phyloP scores from a whole-genome alignment of 2,888 invertebrate genomes.

The Neocrepidodera transversa region DNA sequence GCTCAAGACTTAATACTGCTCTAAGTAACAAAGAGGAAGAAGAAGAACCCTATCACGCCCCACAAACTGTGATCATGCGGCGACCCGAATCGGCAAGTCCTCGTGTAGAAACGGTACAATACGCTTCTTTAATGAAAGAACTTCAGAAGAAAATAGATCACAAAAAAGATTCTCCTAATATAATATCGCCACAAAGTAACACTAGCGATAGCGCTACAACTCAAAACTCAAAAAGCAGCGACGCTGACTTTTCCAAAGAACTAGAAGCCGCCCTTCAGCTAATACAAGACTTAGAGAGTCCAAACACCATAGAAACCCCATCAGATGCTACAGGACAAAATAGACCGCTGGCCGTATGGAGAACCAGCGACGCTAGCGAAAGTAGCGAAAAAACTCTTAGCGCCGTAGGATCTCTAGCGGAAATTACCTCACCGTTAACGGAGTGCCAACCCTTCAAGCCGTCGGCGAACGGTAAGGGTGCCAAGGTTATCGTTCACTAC shows the following conservation, averaged over 20 bases:
- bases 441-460: constrained; percentile 56
- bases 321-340: constrained; percentile 54
- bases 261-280: constrained; percentile 62
- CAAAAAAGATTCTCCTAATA: constrained; percentile 55
- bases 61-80: constrained; percentile 51
- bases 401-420: constrained; percentile 58
- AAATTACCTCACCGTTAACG: constrained; percentile 55
- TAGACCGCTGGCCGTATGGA: constrained; percentile 55
- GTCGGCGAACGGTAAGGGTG: constrained; percentile 54
- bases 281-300: constrained; percentile 62
- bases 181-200: constrained; percentile 54
- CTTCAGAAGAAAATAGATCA: constrained; percentile 59
- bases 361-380: constrained; percentile 55
- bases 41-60: constrained; percentile 51
- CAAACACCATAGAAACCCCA: constrained; percentile 61
- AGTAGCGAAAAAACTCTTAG: constrained; percentile 60
- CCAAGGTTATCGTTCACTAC: constrained; percentile 56
- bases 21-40: constrained; percentile 51
- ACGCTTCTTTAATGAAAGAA: constrained; percentile 63
- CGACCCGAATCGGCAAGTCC: constrained; percentile 53
- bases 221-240: constrained; percentile 57
- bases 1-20: constrained; percentile 57
- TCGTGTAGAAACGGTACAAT: constrained; percentile 60
- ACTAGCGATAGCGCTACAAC: constrained; percentile 53
- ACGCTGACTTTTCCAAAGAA: constrained; percentile 62